Evolutionary conservation across 2,113 vertebrate genomes (phyloP), one percentile per base, ranked within the genome.

Genomic region (Otolemur garnettii): DNA sequence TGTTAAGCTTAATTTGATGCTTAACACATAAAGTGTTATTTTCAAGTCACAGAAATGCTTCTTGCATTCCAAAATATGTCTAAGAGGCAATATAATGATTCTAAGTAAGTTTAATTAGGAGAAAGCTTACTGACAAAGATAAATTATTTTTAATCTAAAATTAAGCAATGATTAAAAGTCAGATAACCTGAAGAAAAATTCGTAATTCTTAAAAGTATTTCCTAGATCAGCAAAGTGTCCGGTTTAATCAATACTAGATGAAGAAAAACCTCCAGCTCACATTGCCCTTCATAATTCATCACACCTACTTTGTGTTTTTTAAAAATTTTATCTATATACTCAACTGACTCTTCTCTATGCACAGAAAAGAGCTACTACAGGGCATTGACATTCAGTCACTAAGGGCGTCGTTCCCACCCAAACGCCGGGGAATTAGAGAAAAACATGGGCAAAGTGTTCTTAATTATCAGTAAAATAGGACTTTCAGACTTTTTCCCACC

Each of bases 31-130:
- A 93, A 19, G 3, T 92, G 62, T 68, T 92, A 90, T 87, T 87
- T 94, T 94, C 45, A 91, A 97, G 90, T 96, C 66, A 88, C 38
- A 79, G 45, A 78, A 89, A 80, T 80, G 7, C 2, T 78, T 92
- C 18, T 93, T 95, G 26, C 0, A 83, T 68, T 82, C 53, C 18
- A 89, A 71, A 91, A 74, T 89, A 91, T 77, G 21, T 78, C 42
- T 95, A 5, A 66, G 21, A 94, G 55, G 26, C 7, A 64, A 2
- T 59, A n/a, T 35, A 78, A 71, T 60, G n/a, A 80, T 35, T 93
- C 26, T 86, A 88, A 85, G 33, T 79, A 88, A 82, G 96, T 53
- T 59, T 92, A 69, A 87, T 85, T 78, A 64, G 45, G 7, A 94
- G 66, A 91, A 95, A 74, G 10, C 15, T 78, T 74, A 92, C 3